Percentiles rank a stretch among this genome's conserved stretches.
phyloP scores from a whole-genome alignment of 64 coral and sea anemone species.

The Astreopora myriophthalma region DNA sequence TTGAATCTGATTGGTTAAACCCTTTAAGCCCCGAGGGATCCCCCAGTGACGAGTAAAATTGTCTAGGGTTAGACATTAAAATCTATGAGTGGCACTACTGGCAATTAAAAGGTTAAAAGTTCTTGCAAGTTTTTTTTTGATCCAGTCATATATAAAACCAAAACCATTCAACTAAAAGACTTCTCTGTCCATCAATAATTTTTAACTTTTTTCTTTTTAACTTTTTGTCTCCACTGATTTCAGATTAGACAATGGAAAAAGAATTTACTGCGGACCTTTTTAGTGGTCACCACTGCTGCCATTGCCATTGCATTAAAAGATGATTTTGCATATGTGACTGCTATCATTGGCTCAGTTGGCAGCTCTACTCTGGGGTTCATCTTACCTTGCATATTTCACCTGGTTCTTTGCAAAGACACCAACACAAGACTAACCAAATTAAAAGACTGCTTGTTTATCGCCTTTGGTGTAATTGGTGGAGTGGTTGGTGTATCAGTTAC shows the following conservation, averaged over 20 bases:
- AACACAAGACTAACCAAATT: slow-evolving; percentile 27
- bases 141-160: too few species aligned
- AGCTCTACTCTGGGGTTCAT: slow-evolving; percentile 79
- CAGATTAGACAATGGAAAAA: slow-evolving; percentile 71
- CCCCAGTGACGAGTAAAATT: too few species aligned
- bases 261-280: slow-evolving; percentile 67
- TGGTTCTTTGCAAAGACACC: slow-evolving; percentile 43
- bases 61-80: too few species aligned
- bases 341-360: slow-evolving; percentile 82
- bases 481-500: slow-evolving; percentile 50
- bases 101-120: too few species aligned
- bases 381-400: slow-evolving; percentile 77
- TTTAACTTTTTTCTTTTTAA: background rate
- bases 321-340: slow-evolving; percentile 83
- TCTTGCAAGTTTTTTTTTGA: too few species aligned
- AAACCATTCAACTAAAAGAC: too few species aligned
- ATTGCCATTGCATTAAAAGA: slow-evolving; percentile 82
- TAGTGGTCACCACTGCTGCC: slow-evolving; percentile 72
- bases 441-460: slow-evolving; percentile 70
- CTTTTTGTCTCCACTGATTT: too few species aligned
- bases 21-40: too few species aligned
- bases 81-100: too few species aligned
- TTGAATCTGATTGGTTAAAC: too few species aligned
- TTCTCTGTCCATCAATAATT: background rate
- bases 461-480: slow-evolving; percentile 79